These are phyloP conservation scores for Nomada fabriciana DNA, from an alignment of 2,888 invertebrate species.

Conservation along the genomic window DNA sequence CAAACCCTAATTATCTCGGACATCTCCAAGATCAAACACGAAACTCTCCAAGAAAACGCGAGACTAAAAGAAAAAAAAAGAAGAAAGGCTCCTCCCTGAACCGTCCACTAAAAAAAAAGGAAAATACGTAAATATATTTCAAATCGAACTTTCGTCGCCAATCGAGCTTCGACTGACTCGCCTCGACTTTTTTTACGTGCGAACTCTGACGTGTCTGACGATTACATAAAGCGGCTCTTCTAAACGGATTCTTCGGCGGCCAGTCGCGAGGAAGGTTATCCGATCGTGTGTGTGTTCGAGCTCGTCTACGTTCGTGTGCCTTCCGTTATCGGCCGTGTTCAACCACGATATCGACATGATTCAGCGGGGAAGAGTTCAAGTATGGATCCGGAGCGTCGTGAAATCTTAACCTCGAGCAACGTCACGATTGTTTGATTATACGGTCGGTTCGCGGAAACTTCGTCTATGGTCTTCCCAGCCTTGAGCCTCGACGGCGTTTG, in stretches of 20 bases:
- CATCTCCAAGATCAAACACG: too few relatives aligned
- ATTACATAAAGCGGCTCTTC: constrained; percentile 50
- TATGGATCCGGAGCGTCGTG: constrained; percentile 38
- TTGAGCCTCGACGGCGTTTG: neutral
- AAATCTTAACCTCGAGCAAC: constrained; percentile 62
- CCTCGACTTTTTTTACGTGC: constrained; percentile 43
- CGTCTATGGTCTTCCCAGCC: constrained; percentile 18
- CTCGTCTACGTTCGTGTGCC: too few relatives aligned
- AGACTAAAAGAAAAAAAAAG: too few relatives aligned
- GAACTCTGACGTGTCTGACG: constrained; percentile 46
- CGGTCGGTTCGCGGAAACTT: constrained; percentile 43
- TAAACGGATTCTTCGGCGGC: constrained; percentile 42
- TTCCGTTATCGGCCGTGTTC: constrained; percentile 45
- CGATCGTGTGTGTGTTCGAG: constrained; percentile 3
- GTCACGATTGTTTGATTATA: constrained; percentile 35
- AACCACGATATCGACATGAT: constrained; percentile 60
- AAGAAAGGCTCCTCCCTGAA: too few relatives aligned
- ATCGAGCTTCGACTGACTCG: constrained; percentile 1
- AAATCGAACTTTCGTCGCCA: neutral
- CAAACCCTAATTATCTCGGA: too few relatives aligned
- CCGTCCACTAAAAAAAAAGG: too few relatives aligned
- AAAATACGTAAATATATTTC: too few relatives aligned
- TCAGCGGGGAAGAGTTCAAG: constrained; percentile 63
- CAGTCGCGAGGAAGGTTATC: constrained; percentile 59
- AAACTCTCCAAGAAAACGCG: too few relatives aligned